Percentiles rank a stretch among this genome's conserved stretches.
These are phyloP conservation scores for Antechinus stuartii DNA, from an alignment of 2,113 vertebrate species.

Conservation along the genomic window DNA sequence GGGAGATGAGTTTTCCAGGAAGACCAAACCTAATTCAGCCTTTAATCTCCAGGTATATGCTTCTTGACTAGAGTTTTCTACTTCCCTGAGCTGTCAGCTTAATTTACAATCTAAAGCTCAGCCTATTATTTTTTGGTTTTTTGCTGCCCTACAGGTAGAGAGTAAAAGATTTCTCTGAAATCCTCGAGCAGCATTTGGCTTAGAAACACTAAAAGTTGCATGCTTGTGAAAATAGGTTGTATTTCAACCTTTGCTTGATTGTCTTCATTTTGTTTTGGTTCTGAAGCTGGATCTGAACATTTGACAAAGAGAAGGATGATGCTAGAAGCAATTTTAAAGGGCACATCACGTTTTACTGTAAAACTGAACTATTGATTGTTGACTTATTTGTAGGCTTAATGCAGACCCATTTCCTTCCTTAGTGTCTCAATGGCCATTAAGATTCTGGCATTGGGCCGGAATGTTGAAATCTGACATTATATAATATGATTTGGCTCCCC, in stretches of 20 bases:
- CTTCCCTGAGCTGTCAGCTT: constrained; percentile 74
- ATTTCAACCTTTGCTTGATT: constrained; percentile 70
- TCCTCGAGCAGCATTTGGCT: constrained; percentile 61
- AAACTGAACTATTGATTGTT: constrained; percentile 87
- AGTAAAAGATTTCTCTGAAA: constrained; percentile 47
- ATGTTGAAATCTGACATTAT: constrained; percentile 78
- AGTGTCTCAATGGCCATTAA: constrained; percentile 86
- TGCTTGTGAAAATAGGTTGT: constrained; percentile 67
- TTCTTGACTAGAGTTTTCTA: constrained; percentile 60
- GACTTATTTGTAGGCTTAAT: constrained; percentile 87
- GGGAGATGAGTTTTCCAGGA: constrained; percentile 51
- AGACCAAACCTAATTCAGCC: constrained; percentile 37
- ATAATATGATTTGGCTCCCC: constrained; percentile 82
- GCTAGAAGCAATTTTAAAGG: constrained; percentile 78
- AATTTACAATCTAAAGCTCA: constrained; percentile 74
- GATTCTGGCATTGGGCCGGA: constrained; percentile 79
- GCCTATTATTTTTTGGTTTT: constrained; percentile 59
- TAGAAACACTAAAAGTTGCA: constrained; percentile 57
- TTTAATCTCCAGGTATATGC: constrained; percentile 52
- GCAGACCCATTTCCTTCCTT: constrained; percentile 86
- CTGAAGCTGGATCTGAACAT: constrained; percentile 63
- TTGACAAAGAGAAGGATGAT: constrained; percentile 70
- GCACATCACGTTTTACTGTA: constrained; percentile 83
- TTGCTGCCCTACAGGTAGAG: constrained; percentile 65
- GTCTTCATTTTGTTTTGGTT: constrained; percentile 66